These are phyloP conservation scores for Sebastes fasciatus DNA, from an alignment of 2,113 vertebrate species.

Conservation along the genomic window DNA sequence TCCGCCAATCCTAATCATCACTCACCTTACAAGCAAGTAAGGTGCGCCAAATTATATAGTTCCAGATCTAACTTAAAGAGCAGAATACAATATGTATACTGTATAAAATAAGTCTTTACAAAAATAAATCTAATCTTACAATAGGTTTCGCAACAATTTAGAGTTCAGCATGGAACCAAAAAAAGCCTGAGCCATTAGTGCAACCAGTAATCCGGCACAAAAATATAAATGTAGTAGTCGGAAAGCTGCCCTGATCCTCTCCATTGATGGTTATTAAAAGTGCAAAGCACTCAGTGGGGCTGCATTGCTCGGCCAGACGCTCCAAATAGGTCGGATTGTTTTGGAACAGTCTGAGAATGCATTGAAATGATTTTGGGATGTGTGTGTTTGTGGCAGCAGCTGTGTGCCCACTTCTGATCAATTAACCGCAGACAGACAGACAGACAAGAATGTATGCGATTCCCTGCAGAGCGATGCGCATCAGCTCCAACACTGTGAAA, in stretches of 20 bases:
- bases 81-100: too few species aligned
- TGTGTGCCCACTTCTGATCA: constrained; percentile 58
- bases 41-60: too few species aligned
- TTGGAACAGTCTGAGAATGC: constrained; percentile 77
- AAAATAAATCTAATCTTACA: too few species aligned
- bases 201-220: neutral
- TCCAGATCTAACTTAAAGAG: too few species aligned
- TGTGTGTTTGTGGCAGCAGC: constrained; percentile 66
- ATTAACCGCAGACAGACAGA: constrained; percentile 59
- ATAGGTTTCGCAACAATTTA: neutral
- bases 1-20: too few species aligned
- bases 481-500: constrained; percentile 41
- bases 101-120: too few species aligned
- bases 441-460: constrained; percentile 58
- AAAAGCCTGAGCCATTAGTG: neutral
- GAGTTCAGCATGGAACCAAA: neutral
- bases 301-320: constrained; percentile 35
- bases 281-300: constrained; percentile 20
- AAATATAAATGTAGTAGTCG: constrained; percentile 1
- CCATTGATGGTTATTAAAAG: constrained; percentile 39
- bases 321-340: constrained; percentile 73
- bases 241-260: constrained; percentile 24
- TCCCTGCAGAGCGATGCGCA: constrained; percentile 35
- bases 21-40: too few species aligned
- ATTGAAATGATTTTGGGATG: constrained; percentile 80